Conservation (phyloP, 2,797 vertebrate species). For the Alauda arvensis region DNA sequence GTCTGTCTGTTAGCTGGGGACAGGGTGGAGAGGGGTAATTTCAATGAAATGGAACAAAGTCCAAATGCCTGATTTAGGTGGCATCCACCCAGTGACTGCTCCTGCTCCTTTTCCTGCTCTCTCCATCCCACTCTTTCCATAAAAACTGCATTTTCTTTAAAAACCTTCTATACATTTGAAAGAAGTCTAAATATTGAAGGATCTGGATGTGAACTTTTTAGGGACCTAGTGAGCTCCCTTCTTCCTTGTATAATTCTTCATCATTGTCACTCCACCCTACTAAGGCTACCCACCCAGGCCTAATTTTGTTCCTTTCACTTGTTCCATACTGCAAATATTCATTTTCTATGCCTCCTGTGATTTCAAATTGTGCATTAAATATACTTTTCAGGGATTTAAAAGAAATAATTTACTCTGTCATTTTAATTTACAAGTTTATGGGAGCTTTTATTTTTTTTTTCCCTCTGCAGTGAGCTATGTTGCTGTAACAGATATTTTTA, state of each 20-base stretch:
- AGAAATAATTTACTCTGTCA: neutral
- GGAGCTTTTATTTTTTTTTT: neutral
- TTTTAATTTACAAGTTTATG: neutral
- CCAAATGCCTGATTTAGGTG: neutral
- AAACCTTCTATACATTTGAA: neutral
- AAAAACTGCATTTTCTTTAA: neutral
- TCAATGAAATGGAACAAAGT: neutral
- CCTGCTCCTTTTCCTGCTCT: neutral
- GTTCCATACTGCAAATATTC: neutral
- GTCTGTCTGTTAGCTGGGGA: neutral
- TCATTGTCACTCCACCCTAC: neutral
- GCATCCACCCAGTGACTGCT: neutral
- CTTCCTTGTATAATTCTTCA: neutral
- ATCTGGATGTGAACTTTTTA: neutral
- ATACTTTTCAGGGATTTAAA: neutral
- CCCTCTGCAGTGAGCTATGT: neutral
- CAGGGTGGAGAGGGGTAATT: neutral
- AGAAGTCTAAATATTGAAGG: neutral
- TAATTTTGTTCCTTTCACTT: conserved; percentile 10
- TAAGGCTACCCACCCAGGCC: neutral
- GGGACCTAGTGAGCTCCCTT: neutral
- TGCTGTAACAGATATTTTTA: neutral
- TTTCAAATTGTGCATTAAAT: neutral
- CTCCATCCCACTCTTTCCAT: neutral
- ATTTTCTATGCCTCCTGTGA: neutral